Evolutionary conservation across 2,797 vertebrate species (phyloP), one percentile per base, ranked within the genome.

Genomic region (Ispidina lecontei): DNA sequence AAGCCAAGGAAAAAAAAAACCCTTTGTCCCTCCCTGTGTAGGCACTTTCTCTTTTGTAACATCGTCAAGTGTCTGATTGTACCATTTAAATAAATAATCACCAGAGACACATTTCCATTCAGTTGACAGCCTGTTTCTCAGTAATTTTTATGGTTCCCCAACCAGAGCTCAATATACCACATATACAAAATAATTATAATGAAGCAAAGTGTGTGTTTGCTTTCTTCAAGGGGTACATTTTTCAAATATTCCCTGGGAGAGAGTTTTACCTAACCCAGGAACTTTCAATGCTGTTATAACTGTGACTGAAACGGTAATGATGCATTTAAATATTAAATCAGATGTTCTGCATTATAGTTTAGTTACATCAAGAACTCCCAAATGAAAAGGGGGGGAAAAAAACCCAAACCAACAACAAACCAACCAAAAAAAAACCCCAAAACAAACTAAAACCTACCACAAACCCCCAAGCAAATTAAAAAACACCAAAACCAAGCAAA

Each of bases 21-120:
- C 37, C 37, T 39, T 39, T 7, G 41, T 81, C 90, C 25, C 28
- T 64, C 21, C 5, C 7, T 72, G 44, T 56, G 46, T 14, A 22
- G 67, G 13, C 49, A 67, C 14, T 2, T 47, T 94, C 70, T 84
- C 52, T 70, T 62, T 65, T 56, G 35, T 76, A 87, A 69, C 13
- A 12, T 52, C 77, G 14, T 78, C 62, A 92, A 92, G 31, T 54
- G 63, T 77, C 68, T 90, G 88, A 76, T 78, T 70, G 33, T n/a
- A 18, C 75, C 39, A 46, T 91, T 96, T 94, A 94, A 95, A 96
- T 87, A 94, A 96, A 87, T 91, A 93, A 83, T 87, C 91, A 63
- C 65, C 70, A 41, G 62, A 78, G 70, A 67, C 81, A 37, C 62
- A 52, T 95, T 92, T 91, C 74, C 47, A 14, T 54, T 73, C 31